These are phyloP conservation scores for Euphonia xanthogaster DNA, from an alignment of 2,797 vertebrate genomes.

Conservation along the genomic window DNA sequence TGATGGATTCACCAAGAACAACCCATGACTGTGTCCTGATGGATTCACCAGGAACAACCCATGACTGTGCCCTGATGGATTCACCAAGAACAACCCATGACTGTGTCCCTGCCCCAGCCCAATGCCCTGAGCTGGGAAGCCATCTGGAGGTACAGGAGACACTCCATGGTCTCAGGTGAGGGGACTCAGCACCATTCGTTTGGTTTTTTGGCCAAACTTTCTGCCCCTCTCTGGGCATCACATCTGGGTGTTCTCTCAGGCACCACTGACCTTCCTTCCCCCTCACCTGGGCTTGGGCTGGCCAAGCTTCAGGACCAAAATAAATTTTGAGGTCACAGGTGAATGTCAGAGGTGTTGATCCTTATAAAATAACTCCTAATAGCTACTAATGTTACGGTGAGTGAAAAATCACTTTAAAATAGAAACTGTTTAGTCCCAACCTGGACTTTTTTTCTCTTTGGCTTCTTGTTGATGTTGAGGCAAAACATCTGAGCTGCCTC, in stretches of 20 bases:
- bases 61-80: too few relatives aligned
- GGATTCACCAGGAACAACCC: too few relatives aligned
- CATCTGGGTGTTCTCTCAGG: accelerated
- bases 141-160: background rate
- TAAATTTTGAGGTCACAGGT: background rate
- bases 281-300: background rate
- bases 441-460: background rate
- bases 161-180: accelerated
- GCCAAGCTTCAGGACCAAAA: background rate
- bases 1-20: too few relatives aligned
- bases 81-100: too few relatives aligned
- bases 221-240: background rate
- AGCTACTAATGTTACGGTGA: accelerated
- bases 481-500: background rate
- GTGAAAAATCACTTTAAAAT: background rate
- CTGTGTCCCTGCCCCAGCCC: too few relatives aligned
- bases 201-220: background rate
- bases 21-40: too few relatives aligned
- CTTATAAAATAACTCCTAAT: background rate
- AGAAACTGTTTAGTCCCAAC: accelerated
- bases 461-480: background rate
- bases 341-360: background rate
- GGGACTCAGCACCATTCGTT: background rate
- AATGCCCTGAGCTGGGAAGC: background rate
- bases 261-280: background rate